A percentile compares a stretch with the other conserved stretches of the same genome.
These are phyloP conservation scores for Gymnogyps californianus DNA, from an alignment of 2,113 vertebrate species.

Conservation along the genomic window DNA sequence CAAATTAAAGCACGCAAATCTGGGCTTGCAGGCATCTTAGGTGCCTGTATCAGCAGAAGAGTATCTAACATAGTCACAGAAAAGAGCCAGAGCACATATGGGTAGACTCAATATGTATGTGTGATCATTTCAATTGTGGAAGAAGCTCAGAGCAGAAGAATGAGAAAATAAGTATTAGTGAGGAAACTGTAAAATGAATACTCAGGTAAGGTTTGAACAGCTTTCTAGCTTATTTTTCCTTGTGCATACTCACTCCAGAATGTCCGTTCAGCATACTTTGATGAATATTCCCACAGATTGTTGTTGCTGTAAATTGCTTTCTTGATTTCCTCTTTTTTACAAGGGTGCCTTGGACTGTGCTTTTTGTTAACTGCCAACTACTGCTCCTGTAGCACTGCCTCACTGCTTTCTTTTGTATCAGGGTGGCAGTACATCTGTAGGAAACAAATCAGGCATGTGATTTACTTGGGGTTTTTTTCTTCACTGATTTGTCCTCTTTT, in stretches of 20 bases:
- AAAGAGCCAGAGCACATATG: neutral
- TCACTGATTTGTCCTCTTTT: neutral
- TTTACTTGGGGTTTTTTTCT: neutral
- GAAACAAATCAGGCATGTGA: neutral
- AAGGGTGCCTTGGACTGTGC: neutral
- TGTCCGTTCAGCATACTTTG: neutral
- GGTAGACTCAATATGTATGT: neutral
- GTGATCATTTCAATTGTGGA: neutral
- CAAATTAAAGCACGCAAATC: neutral
- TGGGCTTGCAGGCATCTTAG: neutral
- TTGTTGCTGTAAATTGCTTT: neutral
- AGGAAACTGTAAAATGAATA: neutral
- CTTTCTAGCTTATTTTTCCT: neutral
- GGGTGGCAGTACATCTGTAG: neutral
- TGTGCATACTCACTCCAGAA: neutral
- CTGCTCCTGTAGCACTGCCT: neutral
- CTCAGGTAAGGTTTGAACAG: neutral
- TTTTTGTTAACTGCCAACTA: neutral
- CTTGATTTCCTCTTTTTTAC: neutral
- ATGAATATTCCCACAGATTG: neutral
- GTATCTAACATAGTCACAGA: neutral
- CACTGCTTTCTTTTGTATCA: neutral
- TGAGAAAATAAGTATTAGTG: neutral
- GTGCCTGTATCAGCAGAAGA: neutral
- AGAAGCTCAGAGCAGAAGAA: neutral